Evolutionary conservation across 2,888 invertebrate genomes (phyloP).

Genomic region (Drosophila barbarae): DNA sequence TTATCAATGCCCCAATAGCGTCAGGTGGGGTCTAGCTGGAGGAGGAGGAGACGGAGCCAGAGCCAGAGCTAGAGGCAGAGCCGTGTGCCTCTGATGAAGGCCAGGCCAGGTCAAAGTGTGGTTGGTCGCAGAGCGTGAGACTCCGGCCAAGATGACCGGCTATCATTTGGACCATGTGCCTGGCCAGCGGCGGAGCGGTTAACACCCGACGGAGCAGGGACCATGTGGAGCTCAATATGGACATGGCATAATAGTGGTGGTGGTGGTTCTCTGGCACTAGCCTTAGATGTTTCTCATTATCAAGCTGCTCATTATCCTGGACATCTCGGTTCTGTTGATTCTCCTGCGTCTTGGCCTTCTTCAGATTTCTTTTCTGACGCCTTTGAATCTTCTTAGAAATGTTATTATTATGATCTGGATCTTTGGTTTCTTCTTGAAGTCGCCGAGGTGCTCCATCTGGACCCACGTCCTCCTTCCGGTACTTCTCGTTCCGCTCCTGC

Average conservation of each 20-base stretch:
- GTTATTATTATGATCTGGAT: neutral
- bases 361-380: neutral
- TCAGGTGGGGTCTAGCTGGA: constrained; percentile 21
- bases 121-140: constrained; percentile 32
- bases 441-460: too few species aligned
- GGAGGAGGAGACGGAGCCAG: neutral
- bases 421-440: neutral
- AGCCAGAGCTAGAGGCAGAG: neutral
- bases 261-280: neutral
- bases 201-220: constrained; percentile 81
- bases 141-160: constrained; percentile 45
- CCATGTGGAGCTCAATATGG: constrained; percentile 13
- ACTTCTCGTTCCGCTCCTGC: neutral
- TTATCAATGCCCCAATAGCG: constrained; percentile 19
- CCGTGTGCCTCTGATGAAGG: neutral
- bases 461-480: neutral
- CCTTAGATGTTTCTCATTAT: neutral
- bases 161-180: constrained; percentile 81
- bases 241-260: neutral
- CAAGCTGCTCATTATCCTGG: neutral
- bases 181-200: constrained; percentile 78
- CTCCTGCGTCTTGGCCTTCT: neutral
- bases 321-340: neutral
- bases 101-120: constrained; percentile 36
- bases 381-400: neutral